Base-by-base conservation (phyloP, 2,888 invertebrate genomes). In the Ennomos fuscantarius region DNA sequence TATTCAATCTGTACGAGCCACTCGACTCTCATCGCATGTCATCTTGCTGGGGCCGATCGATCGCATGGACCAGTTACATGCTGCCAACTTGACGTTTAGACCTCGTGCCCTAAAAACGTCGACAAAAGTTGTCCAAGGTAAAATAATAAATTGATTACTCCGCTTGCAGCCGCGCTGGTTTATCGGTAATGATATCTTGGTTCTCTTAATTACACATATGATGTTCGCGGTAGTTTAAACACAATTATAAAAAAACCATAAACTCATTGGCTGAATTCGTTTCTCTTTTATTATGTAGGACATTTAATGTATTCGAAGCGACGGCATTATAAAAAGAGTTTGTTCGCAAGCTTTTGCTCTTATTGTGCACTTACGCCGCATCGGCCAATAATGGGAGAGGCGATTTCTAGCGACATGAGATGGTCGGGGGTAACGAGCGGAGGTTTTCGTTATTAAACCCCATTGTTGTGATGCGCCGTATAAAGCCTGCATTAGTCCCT, bases 381-480 rank as follows among this genome's bases (percentile, higher is more conserved):
- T 70, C 75, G 73, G 70, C 79, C 75, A 80, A 78, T 84, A 86
- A 88, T 84, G 82, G 72, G 74, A 65, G 70, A 76, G 81, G 78
- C 81, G 76, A 84, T 84, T 84, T 78, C 81, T 79, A 70, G 76
- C 77, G 77, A 82, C 82, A 85, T 77, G 78, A 78, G 73, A 81
- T 78, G 72, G 74, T 78, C 68, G 73, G 73, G 78, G 76, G 81
- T 86, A 88, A 87, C 84, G 84, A 86, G 82, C 81, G 74, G 74
- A 74, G 67, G 74, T 73, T 82, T 81, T 85, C 78, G 81, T 84
- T 86, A 86, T 84, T 84, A 81, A 84, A 79, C 78, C 76, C 82
- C 80, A 86, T 87, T 87, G 86, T 87, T 87, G 81, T 79, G 80
- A 85, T 81, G 80, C 72, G 70, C 82, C 78, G 76, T 87, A 86